phyloP scores from a whole-genome alignment of 2,888 invertebrate species.

The Cryptocephalus moraei region DNA sequence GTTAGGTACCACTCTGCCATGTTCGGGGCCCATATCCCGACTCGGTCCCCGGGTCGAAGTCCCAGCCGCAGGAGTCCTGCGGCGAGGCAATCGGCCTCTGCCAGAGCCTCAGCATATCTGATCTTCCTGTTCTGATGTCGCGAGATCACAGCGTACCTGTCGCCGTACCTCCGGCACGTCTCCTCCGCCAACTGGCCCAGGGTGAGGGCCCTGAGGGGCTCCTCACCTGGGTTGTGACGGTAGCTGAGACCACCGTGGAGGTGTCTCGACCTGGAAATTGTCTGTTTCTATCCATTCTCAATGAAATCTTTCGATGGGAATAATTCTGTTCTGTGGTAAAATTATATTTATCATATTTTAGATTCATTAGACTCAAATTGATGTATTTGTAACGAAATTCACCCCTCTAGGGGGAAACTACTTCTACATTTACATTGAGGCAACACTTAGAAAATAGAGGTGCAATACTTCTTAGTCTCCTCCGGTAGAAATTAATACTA shows the following conservation, averaged over 20 bases:
- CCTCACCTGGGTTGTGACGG: background rate
- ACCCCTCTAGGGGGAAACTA: too few species aligned
- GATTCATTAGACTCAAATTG: too few species aligned
- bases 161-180: conserved; percentile 43
- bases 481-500: too few species aligned
- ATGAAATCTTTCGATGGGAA: too few species aligned
- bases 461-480: too few species aligned
- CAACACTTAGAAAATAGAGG: too few species aligned
- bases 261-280: background rate
- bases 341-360: too few species aligned
- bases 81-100: conserved; percentile 56
- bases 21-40: conserved; percentile 77
- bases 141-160: conserved; percentile 48
- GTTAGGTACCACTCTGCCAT: conserved; percentile 64
- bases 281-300: too few species aligned
- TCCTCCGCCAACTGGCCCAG: conserved; percentile 48
- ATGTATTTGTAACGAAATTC: too few species aligned
- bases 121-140: conserved; percentile 42
- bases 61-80: conserved; percentile 59
- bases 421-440: too few species aligned
- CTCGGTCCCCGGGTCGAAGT: conserved; percentile 56
- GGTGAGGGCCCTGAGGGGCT: conserved; percentile 43
- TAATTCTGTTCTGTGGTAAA: too few species aligned
- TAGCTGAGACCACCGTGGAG: background rate
- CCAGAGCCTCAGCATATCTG: conserved; percentile 43